phyloP scores from a whole-genome alignment of 2,113 vertebrate genomes.

The Thamnaconus septentrionalis region DNA sequence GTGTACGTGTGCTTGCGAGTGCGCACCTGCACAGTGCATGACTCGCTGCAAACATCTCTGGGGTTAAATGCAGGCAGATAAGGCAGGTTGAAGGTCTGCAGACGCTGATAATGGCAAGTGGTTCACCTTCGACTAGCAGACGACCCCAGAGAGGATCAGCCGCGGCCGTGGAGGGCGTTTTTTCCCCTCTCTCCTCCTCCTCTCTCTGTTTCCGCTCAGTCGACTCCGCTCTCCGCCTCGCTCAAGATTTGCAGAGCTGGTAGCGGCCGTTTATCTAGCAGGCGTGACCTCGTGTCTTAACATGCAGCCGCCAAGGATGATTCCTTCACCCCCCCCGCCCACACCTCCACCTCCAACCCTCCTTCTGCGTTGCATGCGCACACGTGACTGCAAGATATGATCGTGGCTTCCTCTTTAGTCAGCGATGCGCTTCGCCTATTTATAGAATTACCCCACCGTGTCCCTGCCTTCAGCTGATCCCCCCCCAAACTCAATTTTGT shows the following conservation, averaged over 20 bases:
- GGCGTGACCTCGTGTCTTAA: not conserved
- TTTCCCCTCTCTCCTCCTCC: not conserved
- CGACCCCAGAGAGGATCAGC: constrained; percentile 20
- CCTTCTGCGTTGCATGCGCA: not conserved
- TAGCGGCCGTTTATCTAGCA: not conserved
- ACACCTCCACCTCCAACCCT: too few species aligned
- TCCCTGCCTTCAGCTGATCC: constrained; percentile 40
- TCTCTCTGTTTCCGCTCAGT: too few species aligned
- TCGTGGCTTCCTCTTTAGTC: constrained; percentile 18
- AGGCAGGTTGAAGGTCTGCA: constrained; percentile 41
- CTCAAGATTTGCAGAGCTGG: too few species aligned
- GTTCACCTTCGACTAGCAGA: constrained; percentile 19
- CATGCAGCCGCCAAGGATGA: too few species aligned
- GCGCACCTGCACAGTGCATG: too few species aligned
- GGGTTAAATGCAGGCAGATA: constrained; percentile 15
- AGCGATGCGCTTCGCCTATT: constrained; percentile 26
- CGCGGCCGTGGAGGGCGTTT: constrained; percentile 1
- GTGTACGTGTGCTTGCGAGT: too few species aligned
- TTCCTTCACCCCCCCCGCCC: too few species aligned
- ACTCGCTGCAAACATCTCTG: constrained; percentile 28
- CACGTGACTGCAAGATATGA: constrained; percentile 24
- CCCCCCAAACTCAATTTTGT: constrained; percentile 51
- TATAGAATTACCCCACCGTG: constrained; percentile 27
- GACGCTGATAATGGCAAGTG: constrained; percentile 50
- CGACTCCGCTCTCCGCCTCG: too few species aligned